These are phyloP conservation scores for Orussus abietinus DNA, from an alignment of 1,140 invertebrate species.

Conservation along the genomic window DNA sequence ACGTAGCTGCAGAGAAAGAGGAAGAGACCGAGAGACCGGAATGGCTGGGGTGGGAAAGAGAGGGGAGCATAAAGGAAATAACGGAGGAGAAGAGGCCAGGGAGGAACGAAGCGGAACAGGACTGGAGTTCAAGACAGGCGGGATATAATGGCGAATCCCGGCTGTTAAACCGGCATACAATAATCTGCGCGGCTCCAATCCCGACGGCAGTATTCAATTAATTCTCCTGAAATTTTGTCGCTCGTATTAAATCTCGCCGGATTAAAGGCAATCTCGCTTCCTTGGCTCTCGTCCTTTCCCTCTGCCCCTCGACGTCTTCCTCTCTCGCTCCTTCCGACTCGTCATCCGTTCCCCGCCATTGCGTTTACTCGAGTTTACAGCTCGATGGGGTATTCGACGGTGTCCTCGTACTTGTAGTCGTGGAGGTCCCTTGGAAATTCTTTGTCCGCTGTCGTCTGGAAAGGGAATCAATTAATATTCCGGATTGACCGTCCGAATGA, in stretches of 20 bases:
- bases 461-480: too few relatives aligned
- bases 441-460: too few relatives aligned
- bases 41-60: constrained; percentile 11
- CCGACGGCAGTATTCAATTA: constrained; percentile 45
- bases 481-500: too few relatives aligned
- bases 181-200: constrained; percentile 48
- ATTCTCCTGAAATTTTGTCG: constrained; percentile 50
- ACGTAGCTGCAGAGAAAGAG: constrained; percentile 3
- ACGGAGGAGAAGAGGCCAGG: constrained; percentile 18
- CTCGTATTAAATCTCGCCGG: constrained; percentile 49
- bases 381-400: too few relatives aligned
- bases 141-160: constrained; percentile 46
- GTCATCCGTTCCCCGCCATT: constrained; percentile 15
- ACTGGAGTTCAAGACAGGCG: constrained; percentile 20
- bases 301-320: constrained; percentile 10
- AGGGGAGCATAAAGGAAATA: constrained; percentile 2
- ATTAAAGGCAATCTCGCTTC: constrained; percentile 49
- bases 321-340: constrained; percentile 13
- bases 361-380: constrained; percentile 17
- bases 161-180: constrained; percentile 50
- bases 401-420: background rate
- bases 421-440: too few relatives aligned
- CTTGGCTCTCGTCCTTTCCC: constrained; percentile 21
- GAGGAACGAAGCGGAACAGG: constrained; percentile 16
- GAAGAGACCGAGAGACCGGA: constrained; percentile 14